Percentiles rank a stretch among this genome's conserved stretches.
Evolutionary conservation across 1,140 invertebrate species (phyloP).

Genomic region (Tribolium madens): DNA sequence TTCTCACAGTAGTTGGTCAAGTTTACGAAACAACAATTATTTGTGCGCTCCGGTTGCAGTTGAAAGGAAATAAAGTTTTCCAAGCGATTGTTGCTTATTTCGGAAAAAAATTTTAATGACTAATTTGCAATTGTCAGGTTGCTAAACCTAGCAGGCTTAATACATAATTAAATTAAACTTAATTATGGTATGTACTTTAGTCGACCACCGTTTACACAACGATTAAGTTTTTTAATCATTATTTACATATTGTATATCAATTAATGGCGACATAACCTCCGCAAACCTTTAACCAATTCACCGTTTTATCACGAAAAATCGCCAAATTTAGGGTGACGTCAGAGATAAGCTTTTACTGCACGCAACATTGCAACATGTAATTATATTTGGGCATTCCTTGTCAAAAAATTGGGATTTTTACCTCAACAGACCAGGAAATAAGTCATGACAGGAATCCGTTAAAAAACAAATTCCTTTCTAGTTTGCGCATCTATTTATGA

Average conservation of each 20-base stretch:
- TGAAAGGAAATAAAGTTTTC: constrained; percentile 9
- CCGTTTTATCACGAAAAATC: background rate
- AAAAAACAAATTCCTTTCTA: background rate
- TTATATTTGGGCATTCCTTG: background rate
- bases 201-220: constrained; percentile 14
- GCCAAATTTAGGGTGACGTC: background rate
- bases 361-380: background rate
- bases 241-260: background rate
- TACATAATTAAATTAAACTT: constrained; percentile 28
- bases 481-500: background rate
- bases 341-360: background rate
- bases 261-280: background rate
- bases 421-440: background rate
- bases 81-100: constrained; percentile 3
- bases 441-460: background rate
- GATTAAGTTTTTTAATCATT: background rate
- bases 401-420: background rate
- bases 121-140: constrained; percentile 7
- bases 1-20: constrained; percentile 35
- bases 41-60: constrained; percentile 1
- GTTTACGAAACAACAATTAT: constrained; percentile 32
- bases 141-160: constrained; percentile 8
- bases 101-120: constrained; percentile 17
- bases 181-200: constrained; percentile 21
- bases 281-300: background rate